A percentile compares a stretch with the other conserved stretches of the same genome.
phyloP scores from a whole-genome alignment of 2,797 vertebrate species.

The Vipera latastei region DNA sequence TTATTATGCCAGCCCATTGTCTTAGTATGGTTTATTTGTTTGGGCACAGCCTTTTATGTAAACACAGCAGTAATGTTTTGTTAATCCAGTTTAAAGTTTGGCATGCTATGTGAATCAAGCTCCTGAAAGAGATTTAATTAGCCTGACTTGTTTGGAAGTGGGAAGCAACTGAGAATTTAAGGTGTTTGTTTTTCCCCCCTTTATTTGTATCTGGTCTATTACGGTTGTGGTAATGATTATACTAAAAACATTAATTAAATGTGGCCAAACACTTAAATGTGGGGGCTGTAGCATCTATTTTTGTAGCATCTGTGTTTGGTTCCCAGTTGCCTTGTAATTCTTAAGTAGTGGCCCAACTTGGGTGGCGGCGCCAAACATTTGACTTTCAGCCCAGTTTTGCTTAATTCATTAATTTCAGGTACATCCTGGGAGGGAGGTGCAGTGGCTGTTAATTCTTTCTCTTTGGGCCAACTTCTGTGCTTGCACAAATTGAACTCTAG shows the following conservation, averaged over 20 bases:
- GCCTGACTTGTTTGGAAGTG: not conserved
- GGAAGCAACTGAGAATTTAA: not conserved
- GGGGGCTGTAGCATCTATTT: not conserved
- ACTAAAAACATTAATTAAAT: slow-evolving; percentile 10
- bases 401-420: not conserved
- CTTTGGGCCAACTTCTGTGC: not conserved
- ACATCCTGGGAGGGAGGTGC: not conserved
- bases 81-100: not conserved
- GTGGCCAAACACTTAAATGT: not conserved
- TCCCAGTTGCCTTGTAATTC: not conserved
- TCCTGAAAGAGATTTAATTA: not conserved
- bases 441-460: not conserved
- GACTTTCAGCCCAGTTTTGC: not conserved
- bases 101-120: not conserved
- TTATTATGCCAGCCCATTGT: not conserved
- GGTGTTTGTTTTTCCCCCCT: not conserved
- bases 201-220: not conserved
- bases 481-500: not conserved
- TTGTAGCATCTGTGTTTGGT: not conserved
- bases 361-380: not conserved
- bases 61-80: not conserved
- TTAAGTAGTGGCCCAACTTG: not conserved
- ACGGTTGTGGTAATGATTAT: not conserved
- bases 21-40: not conserved
- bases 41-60: not conserved